Evolutionary conservation across 2,113 vertebrate genomes (phyloP).

Genomic region (Cariama cristata): DNA sequence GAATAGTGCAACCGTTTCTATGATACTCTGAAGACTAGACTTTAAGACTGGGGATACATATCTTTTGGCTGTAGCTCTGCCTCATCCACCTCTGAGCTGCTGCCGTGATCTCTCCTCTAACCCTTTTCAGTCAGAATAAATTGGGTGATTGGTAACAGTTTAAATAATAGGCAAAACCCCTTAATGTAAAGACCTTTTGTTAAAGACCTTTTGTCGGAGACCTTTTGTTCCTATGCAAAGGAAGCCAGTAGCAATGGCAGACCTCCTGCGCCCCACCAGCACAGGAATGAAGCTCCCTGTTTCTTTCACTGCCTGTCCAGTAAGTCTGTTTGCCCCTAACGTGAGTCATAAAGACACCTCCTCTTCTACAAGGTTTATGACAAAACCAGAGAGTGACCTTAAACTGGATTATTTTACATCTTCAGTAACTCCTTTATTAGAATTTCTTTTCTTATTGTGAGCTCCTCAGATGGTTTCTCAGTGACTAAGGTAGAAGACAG

Average conservation of each 20-base stretch:
- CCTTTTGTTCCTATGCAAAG: background rate
- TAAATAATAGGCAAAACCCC: background rate
- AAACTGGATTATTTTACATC: background rate
- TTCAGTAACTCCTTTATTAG: background rate
- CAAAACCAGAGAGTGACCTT: background rate
- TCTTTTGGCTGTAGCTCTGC: background rate
- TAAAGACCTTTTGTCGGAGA: background rate
- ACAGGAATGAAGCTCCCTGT: rapidly evolving
- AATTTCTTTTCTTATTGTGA: background rate
- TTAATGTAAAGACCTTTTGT: background rate
- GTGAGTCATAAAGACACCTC: background rate
- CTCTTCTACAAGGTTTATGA: background rate
- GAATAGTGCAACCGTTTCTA: background rate
- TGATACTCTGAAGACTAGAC: background rate
- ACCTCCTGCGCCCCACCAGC: background rate
- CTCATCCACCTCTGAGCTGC: background rate
- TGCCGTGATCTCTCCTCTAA: background rate
- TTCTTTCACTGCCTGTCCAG: background rate
- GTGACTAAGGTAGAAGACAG: background rate
- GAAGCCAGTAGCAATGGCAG: background rate
- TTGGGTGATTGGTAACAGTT: background rate
- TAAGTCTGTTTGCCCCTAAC: background rate
- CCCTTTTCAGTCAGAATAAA: background rate
- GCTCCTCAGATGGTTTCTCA: background rate
- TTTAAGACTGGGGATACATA: rapidly evolving